These are phyloP conservation scores for Acronicta leporina DNA, from an alignment of 2,888 invertebrate genomes.

Conservation along the genomic window DNA sequence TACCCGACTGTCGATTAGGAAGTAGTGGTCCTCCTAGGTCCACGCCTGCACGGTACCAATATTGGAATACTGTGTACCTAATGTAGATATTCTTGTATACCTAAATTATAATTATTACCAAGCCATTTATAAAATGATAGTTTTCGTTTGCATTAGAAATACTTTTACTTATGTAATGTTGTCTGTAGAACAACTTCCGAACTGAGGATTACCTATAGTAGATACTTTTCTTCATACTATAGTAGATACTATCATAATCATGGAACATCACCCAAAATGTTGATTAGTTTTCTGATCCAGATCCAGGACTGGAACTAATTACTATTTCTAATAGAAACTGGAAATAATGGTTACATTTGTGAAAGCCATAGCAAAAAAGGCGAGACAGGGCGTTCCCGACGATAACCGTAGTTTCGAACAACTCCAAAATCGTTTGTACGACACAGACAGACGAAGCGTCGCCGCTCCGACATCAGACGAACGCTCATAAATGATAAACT, in stretches of 20 bases:
- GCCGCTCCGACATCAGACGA: slow-evolving; percentile 70
- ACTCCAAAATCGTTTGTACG: slow-evolving; percentile 54
- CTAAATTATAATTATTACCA: no score
- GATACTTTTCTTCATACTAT: slow-evolving; percentile 3
- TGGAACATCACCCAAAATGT: slow-evolving; percentile 46
- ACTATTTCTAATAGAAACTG: no score
- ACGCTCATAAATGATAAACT: slow-evolving; percentile 76
- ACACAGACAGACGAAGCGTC: slow-evolving; percentile 72
- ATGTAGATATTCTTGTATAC: no score
- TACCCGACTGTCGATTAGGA: no score
- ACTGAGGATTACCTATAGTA: no score
- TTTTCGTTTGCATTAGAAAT: neutral
- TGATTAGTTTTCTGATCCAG: slow-evolving; percentile 27
- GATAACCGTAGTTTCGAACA: slow-evolving; percentile 55
- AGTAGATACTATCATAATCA: no score
- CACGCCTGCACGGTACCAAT: no score
- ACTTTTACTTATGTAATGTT: neutral
- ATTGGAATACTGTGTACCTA: no score
- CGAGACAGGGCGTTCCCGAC: slow-evolving; percentile 58
- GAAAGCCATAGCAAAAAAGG: slow-evolving; percentile 20
- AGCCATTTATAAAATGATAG: no score
- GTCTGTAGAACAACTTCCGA: neutral
- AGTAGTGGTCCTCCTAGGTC: no score
- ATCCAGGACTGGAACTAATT: slow-evolving; percentile 37
- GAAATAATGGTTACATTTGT: slow-evolving; percentile 25